Evolutionary conservation across 2,797 vertebrate species (phyloP).

Genomic region (Crenuchus spilurus): DNA sequence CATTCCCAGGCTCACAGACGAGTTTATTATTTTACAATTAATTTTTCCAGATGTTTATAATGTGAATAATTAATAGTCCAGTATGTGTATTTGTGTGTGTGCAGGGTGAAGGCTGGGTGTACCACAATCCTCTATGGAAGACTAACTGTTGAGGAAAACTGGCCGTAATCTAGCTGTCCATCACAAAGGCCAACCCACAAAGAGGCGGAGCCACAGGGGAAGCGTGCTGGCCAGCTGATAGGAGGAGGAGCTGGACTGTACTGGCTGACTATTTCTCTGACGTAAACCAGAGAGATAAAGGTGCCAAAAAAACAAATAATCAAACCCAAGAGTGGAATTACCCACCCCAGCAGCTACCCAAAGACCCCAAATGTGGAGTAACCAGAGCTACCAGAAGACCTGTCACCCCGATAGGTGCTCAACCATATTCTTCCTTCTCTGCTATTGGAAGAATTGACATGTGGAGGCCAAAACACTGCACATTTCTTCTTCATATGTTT

Average conservation of each 20-base stretch:
- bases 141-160: slow-evolving; percentile 73
- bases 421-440: neutral
- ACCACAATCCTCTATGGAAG: slow-evolving; percentile 90
- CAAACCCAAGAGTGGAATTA: neutral
- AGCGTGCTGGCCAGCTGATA: slow-evolving; percentile 38
- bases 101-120: slow-evolving; percentile 90
- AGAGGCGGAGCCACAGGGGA: slow-evolving; percentile 26
- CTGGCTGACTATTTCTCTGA: slow-evolving; percentile 19
- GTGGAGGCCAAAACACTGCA: slow-evolving; percentile 18
- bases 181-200: slow-evolving; percentile 30
- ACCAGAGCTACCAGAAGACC: slow-evolving; percentile 5
- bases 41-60: too few species aligned
- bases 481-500: slow-evolving; percentile 26
- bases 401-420: neutral
- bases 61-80: neutral
- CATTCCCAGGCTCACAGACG: too few species aligned
- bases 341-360: slow-evolving; percentile 15
- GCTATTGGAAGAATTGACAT: slow-evolving; percentile 3
- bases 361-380: neutral
- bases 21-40: too few species aligned
- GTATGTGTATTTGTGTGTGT: slow-evolving; percentile 37
- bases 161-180: slow-evolving; percentile 46
- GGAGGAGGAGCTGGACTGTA: slow-evolving; percentile 1
- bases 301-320: slow-evolving; percentile 49
- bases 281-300: slow-evolving; percentile 7